These are phyloP conservation scores for Notolepis coatsorum DNA, from an alignment of 2,797 vertebrate species.

Conservation along the genomic window DNA sequence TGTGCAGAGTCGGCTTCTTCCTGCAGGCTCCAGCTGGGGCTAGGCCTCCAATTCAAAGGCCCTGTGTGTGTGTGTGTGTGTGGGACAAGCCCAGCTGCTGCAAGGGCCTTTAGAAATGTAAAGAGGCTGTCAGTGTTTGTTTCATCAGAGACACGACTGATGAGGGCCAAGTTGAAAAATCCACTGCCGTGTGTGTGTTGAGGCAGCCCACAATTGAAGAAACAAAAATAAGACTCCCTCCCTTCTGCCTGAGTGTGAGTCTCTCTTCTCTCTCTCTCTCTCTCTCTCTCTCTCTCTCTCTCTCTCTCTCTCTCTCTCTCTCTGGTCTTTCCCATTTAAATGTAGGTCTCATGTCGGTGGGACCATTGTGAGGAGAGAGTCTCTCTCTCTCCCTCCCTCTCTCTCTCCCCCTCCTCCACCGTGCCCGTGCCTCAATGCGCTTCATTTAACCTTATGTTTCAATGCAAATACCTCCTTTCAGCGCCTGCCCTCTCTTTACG, in stretches of 20 bases:
- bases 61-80: conserved; percentile 74
- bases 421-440: conserved; percentile 66
- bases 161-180: conserved; percentile 97
- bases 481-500: conserved; percentile 62
- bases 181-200: conserved; percentile 80
- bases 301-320: conserved; percentile 48
- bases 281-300: conserved; percentile 51
- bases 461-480: conserved; percentile 79
- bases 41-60: conserved; percentile 91
- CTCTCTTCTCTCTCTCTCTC: conserved; percentile 31
- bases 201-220: conserved; percentile 77
- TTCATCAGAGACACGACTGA: conserved; percentile 98
- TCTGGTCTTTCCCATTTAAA: conserved; percentile 81
- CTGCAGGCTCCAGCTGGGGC: conserved; percentile 93
- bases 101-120: conserved; percentile 99
- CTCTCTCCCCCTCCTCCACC: too few relatives aligned
- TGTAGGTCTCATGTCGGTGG: conserved; percentile 71
- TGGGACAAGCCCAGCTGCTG: conserved; percentile 99
- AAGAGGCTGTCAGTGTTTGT: conserved; percentile 99
- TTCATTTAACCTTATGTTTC: conserved; percentile 85
- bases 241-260: conserved; percentile 39
- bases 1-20: conserved; percentile 91
- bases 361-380: conserved; percentile 75
- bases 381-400: too few relatives aligned
- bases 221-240: conserved; percentile 77